These are phyloP conservation scores for Hapalemur alaotrensis DNA, from an alignment of 2,797 vertebrate species.

Conservation along the genomic window DNA sequence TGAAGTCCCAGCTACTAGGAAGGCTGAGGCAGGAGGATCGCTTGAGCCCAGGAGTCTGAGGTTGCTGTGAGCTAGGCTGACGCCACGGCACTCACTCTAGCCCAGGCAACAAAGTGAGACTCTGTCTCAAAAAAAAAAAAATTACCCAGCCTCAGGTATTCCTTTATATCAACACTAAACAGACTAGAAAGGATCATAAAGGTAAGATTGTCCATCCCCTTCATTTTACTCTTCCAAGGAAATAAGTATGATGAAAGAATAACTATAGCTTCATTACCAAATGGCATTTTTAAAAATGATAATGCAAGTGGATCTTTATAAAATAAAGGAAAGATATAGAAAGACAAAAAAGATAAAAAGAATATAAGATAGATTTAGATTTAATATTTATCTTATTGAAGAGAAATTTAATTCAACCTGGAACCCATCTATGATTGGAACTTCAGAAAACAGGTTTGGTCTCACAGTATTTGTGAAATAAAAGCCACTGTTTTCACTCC, in stretches of 20 bases:
- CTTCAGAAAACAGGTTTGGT: neutral
- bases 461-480: neutral
- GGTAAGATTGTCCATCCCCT: neutral
- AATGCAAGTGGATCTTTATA: neutral
- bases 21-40: too few relatives aligned
- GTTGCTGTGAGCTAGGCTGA: too few relatives aligned
- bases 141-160: neutral
- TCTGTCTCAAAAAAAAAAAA: too few relatives aligned
- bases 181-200: neutral
- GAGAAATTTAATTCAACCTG: constrained; percentile 8
- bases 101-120: too few relatives aligned
- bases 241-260: constrained; percentile 7
- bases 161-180: neutral
- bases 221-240: neutral
- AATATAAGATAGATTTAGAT: neutral
- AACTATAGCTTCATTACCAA: neutral
- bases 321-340: neutral
- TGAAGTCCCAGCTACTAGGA: too few relatives aligned
- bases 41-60: too few relatives aligned
- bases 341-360: neutral
- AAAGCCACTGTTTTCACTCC: constrained; percentile 2
- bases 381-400: constrained; percentile 31
- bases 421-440: neutral
- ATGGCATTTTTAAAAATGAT: neutral
- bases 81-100: too few relatives aligned